Evolutionary conservation across 2,113 vertebrate species (phyloP), one percentile per base, ranked within the genome.

Genomic region (Phalacrocorax pelagicus): DNA sequence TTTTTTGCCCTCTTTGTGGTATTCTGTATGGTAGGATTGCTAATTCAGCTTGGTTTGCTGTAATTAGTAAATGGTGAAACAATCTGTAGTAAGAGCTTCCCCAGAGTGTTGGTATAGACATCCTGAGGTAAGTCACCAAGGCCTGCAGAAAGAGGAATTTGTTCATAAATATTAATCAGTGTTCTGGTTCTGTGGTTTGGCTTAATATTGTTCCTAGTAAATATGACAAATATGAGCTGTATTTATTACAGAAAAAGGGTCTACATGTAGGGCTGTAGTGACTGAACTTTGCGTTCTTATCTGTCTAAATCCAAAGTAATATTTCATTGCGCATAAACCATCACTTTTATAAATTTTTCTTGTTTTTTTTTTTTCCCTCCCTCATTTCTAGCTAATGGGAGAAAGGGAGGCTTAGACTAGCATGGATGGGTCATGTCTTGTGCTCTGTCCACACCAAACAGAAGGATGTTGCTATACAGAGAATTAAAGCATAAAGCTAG

Each of bases 351-450:
- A 17, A 13, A 0, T 26, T 44, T 40, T 36, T 81, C 5, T 13
- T n/a, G 23, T 27, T 10, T 54, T 13, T 14, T 5, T 13, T 15
- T 21, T 38, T 2, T 8, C 14, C 13, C 4, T 2, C 8, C 2
- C 5, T 23, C 1, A 3, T 40, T 59, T 81, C 10, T 47, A 47
- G 15, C 12, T 58, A 21, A 23, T 16, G 19, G 24, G 22, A 16
- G n/a, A 26, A 46, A 9, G 16, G 17, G 32, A 61, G 65, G 21
- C 5, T 27, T 27, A 46, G 19, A 22, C 4, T 20, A 5, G 11
- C 3, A 5, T 6, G 44, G 18, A 6, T 30, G 59, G 46, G 26
- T 24, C 0, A 1, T 42, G 26, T 12, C 21, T 61, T 24, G n/a
- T 74, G 22, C 40, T 63, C 23, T 72, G 40, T 8, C 11, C 0